Percentiles rank a stretch among this genome's conserved stretches.
Evolutionary conservation across 64 coral and sea anemone genomes (phyloP).

Genomic region (Stichodactyla helianthus): DNA sequence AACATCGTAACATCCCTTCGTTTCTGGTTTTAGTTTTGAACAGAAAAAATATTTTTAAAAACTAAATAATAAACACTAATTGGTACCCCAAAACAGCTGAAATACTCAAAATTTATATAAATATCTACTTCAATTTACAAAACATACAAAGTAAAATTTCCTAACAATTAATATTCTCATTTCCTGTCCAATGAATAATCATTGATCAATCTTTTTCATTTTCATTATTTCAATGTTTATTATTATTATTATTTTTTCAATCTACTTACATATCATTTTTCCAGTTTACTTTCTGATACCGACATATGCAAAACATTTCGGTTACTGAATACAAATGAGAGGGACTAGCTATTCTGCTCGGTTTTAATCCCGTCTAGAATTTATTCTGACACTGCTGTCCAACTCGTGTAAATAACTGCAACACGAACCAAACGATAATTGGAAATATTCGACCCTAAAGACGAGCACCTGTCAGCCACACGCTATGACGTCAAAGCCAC

Average conservation of each 20-base stretch:
- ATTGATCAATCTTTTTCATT: background rate
- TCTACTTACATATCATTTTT: background rate
- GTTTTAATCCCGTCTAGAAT: background rate
- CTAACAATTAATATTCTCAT: background rate
- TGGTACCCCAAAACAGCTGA: background rate
- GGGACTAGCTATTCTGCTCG: background rate
- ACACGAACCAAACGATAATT: conserved; percentile 1
- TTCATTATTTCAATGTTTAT: background rate
- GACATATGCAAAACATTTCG: background rate
- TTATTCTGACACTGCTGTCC: background rate
- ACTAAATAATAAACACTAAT: background rate
- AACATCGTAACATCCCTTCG: background rate
- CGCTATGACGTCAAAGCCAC: background rate
- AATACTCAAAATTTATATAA: background rate
- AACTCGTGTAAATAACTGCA: background rate
- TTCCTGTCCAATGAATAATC: background rate
- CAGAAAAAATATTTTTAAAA: background rate
- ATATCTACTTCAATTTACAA: background rate
- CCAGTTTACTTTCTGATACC: background rate
- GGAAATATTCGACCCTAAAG: background rate
- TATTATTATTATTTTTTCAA: too few species aligned
- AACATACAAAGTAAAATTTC: background rate
- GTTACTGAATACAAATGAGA: background rate
- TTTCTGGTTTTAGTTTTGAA: background rate
- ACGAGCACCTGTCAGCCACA: background rate